Evolutionary conservation across 1,140 invertebrate species (phyloP), one percentile per base, ranked within the genome.

Genomic region (Babylonia areolata): DNA sequence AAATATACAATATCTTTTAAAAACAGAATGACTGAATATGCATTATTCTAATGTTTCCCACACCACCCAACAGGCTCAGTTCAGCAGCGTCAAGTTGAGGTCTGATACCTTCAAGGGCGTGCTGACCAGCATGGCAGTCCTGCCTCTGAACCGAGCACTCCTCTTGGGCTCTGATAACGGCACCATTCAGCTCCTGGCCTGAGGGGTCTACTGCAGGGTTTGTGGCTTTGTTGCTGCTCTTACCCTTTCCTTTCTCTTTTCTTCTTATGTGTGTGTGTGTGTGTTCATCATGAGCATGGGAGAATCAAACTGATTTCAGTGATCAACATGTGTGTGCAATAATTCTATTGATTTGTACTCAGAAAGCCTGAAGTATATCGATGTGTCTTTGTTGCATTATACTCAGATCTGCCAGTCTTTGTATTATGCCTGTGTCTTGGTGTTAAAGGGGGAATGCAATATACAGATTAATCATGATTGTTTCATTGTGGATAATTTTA

Each of bases 81-180:
- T 97, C 84, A 97, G 97, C 0, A 97, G 97, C 81, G 98, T 97
- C 5, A 97, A 98, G 92, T 95, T 99, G 15, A 95, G 97, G 69
- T 96, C 97, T 0, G 98, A 99, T 90, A 96, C 97, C 12, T 98
- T 99, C 93, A 97, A 97, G 93, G 98, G 98, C 2, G 96, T 98
- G 9, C 95, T 99, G 5, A 98, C 98, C 23, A 96, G 97, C 28
- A 97, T 99, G 96, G 96, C 96, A 9, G 95, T 99, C 33, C 94
- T 99, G 87, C 98, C 98, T 17, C 94, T 99, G 0, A 99, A 99
- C 94, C 96, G 97, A 92, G 95, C 98, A 81, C 95, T 99, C 17
- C 94, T 99, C 23, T 94, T 99, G 23, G 98, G 98, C 35, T 97
- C 97, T 80, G 98, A 99, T 93, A 98, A 97, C 93, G 98, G 98